Percentiles rank a stretch among this genome's conserved stretches.
Conservation (phyloP, 1,140 invertebrate genomes). For the Coenobita brevimanus region DNA sequence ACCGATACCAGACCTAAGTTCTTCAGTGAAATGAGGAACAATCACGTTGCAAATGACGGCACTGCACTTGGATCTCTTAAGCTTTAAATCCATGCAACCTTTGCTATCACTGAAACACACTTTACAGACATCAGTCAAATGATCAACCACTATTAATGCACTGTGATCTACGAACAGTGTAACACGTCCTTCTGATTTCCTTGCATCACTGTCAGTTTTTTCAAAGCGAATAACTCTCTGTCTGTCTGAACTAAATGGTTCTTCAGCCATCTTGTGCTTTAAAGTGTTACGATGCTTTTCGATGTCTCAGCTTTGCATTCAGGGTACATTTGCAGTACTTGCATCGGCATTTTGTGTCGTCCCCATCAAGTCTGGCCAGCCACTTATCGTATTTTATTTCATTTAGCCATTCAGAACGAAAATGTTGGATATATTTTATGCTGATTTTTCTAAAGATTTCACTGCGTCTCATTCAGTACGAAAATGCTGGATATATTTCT, state of each 20-base stretch:
- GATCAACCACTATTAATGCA: conserved; percentile 12
- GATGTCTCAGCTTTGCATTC: conserved; percentile 1
- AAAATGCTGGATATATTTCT: too few relatives aligned
- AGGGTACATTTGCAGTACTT: neutral
- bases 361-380: neutral
- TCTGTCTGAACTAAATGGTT: neutral
- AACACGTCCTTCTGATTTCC: conserved; percentile 13
- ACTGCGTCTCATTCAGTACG: too few relatives aligned
- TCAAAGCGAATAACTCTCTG: conserved; percentile 11
- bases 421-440: conserved; percentile 19
- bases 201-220: conserved; percentile 13
- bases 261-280: conserved; percentile 12
- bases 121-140: conserved; percentile 38
- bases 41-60: conserved; percentile 17
- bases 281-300: conserved; percentile 25
- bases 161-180: conserved; percentile 23
- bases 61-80: conserved; percentile 30
- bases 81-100: conserved; percentile 18
- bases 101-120: conserved; percentile 32
- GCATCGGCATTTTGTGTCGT: neutral
- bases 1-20: neutral
- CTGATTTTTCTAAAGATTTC: too few relatives aligned
- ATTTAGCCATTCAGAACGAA: conserved; percentile 21
- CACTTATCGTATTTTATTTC: conserved; percentile 9
- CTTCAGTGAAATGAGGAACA: conserved; percentile 26